Evolutionary conservation across 2,113 vertebrate genomes (phyloP).

Genomic region (Brachirus orientalis): DNA sequence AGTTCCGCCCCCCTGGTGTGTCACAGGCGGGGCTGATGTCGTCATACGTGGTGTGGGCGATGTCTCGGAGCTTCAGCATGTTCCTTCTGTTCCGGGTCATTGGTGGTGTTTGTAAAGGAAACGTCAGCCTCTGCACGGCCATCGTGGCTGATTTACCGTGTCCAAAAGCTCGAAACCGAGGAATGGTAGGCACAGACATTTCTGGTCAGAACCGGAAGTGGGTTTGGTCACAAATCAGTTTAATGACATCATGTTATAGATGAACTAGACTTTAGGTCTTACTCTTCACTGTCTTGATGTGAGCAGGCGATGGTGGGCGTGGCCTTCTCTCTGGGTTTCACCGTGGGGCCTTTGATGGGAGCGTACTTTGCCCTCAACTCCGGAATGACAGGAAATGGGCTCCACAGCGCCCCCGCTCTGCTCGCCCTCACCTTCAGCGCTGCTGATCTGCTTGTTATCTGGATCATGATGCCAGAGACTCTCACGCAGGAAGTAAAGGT

Average conservation of each 20-base stretch:
- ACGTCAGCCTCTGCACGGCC: slow-evolving; percentile 94
- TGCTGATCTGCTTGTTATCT: slow-evolving; percentile 88
- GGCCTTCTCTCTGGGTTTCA: slow-evolving; percentile 96
- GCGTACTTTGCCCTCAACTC: slow-evolving; percentile 86
- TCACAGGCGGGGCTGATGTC: slow-evolving; percentile 87
- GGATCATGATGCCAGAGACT: slow-evolving; percentile 91
- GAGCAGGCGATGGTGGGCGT: slow-evolving; percentile 93
- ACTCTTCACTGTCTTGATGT: too few relatives aligned
- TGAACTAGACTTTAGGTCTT: too few relatives aligned
- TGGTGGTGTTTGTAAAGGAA: slow-evolving; percentile 94
- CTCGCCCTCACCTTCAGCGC: slow-evolving; percentile 86
- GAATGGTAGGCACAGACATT: slow-evolving; percentile 87
- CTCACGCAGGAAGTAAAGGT: slow-evolving; percentile 88
- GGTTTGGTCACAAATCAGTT: background rate
- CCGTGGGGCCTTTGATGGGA: slow-evolving; percentile 92
- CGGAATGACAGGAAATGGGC: slow-evolving; percentile 74
- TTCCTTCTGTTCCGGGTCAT: slow-evolving; percentile 93
- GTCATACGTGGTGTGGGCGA: slow-evolving; percentile 91
- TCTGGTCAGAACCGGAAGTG: background rate
- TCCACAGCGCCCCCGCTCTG: slow-evolving; percentile 85
- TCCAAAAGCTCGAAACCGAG: slow-evolving; percentile 87
- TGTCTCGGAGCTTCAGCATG: slow-evolving; percentile 88
- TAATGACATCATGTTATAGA: too few relatives aligned
- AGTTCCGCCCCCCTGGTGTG: slow-evolving; percentile 18
- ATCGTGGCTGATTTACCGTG: slow-evolving; percentile 90